These are phyloP conservation scores for Rhagologus leucostigma DNA, from an alignment of 2,113 vertebrate species.

Conservation along the genomic window DNA sequence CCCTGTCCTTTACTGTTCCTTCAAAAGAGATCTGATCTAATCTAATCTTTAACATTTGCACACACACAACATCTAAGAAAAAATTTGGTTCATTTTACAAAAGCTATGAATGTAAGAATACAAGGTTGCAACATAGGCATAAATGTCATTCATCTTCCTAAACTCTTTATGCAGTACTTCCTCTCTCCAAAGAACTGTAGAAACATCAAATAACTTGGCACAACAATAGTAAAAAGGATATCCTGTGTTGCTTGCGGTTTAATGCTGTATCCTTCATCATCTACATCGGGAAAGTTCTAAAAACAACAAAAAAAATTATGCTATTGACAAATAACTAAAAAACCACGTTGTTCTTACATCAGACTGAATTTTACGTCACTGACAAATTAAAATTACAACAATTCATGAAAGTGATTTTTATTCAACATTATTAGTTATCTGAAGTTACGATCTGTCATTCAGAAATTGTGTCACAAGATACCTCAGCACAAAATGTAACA, in stretches of 20 bases:
- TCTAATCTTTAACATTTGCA: background rate
- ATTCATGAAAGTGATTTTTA: background rate
- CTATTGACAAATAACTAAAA: background rate
- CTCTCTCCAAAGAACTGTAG: background rate
- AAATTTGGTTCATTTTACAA: background rate
- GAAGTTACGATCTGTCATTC: background rate
- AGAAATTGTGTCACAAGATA: background rate
- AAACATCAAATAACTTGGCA: background rate
- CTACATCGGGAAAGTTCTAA: slow-evolving; percentile 92
- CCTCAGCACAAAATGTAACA: background rate
- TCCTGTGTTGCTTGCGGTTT: slow-evolving; percentile 90
- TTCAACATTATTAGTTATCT: background rate
- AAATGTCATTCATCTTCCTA: background rate
- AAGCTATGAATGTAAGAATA: background rate
- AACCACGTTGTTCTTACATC: background rate
- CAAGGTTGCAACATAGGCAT: background rate
- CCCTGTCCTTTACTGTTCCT: background rate
- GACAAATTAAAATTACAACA: background rate
- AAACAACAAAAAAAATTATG: background rate
- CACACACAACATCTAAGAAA: background rate
- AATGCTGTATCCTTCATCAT: slow-evolving; percentile 96
- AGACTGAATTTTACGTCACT: background rate
- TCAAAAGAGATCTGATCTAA: background rate
- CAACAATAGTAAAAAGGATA: slow-evolving; percentile 79
- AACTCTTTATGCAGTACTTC: background rate